Evolutionary conservation across 2,113 vertebrate genomes (phyloP), one percentile per base, ranked within the genome.

Genomic region (Galemys pyrenaicus): DNA sequence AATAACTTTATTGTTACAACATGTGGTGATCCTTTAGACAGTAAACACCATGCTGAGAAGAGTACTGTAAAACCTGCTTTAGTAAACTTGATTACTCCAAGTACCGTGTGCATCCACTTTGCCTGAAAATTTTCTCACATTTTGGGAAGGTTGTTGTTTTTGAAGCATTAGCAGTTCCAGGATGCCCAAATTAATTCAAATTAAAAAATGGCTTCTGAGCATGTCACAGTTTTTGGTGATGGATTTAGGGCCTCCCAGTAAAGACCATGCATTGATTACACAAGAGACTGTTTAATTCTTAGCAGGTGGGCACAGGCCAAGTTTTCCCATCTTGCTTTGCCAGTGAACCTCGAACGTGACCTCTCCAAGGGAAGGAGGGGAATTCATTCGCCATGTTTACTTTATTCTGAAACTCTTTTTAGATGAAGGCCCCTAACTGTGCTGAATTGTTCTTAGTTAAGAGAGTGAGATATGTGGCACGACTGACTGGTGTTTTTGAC

Each of bases 231-330:
- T 98, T 97, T 97, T 89, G 22, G 83, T 96, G 95, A 96, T 96
- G 89, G 97, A 97, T 98, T 98, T 92, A 95, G 90, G 82, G 60
- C 70, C 92, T 64, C 78, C 77, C 87, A 89, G 97, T 97, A 97
- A 97, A 94, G 87, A 82, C 70, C 11, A 95, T 89, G 91, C 94
- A 96, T 46, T 96, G 95, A 96, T 93, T 97, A 91, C 83, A 80
- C 93, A 92, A 82, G 87, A 97, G 92, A 98, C 96, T 97, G 92
- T 97, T 97, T 97, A 97, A 97, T 97, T 95, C 97, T 95, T 98
- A 97, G 97, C 96, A 98, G 97, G 97, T 97, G 98, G 97, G 96
- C 95, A 92, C 62, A 67, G 93, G 73, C 87, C 91, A 87, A 82
- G 78, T 95, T 95, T 97, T 97, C 97, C 96, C 96, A 98, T 97